Evolutionary conservation across 1,140 invertebrate species (phyloP).

Genomic region (Panagrolaimus sp.): DNA sequence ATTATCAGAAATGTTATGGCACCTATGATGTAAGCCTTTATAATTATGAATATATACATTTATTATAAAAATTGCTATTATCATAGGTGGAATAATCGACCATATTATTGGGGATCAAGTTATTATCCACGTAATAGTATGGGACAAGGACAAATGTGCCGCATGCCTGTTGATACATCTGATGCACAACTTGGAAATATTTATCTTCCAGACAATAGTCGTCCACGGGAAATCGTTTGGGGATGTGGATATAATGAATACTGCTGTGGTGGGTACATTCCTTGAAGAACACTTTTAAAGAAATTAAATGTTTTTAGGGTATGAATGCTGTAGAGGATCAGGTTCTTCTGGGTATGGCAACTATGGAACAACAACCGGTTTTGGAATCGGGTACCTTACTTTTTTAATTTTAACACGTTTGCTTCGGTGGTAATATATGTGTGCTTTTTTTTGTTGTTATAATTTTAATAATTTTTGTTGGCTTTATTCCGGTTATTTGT

Average conservation of each 20-base stretch:
- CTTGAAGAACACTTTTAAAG: too few species aligned
- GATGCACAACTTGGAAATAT: slow-evolving; percentile 53
- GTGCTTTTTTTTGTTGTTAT: too few species aligned
- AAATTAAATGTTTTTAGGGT: too few species aligned
- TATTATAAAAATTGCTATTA: background rate
- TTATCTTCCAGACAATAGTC: slow-evolving; percentile 50
- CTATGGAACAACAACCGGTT: background rate
- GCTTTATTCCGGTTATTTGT: too few species aligned
- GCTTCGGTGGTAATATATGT: background rate
- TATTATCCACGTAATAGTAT: slow-evolving; percentile 27
- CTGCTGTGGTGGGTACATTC: too few species aligned
- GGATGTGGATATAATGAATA: slow-evolving; percentile 38
- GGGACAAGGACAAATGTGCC: slow-evolving; percentile 44
- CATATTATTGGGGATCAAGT: slow-evolving; percentile 53
- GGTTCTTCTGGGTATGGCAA: slow-evolving; percentile 28
- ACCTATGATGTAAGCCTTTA: slow-evolving; percentile 55
- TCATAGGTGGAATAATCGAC: slow-evolving; percentile 49
- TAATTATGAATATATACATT: background rate
- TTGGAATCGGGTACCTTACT: background rate
- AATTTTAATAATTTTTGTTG: too few species aligned
- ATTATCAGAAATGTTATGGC: slow-evolving; percentile 44
- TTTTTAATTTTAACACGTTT: slow-evolving; percentile 3
- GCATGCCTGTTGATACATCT: slow-evolving; percentile 49
- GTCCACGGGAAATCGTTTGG: slow-evolving; percentile 55
- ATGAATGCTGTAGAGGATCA: slow-evolving; percentile 52